Evolutionary conservation across 2,797 vertebrate genomes (phyloP).

Genomic region (Sebastes itinus): DNA sequence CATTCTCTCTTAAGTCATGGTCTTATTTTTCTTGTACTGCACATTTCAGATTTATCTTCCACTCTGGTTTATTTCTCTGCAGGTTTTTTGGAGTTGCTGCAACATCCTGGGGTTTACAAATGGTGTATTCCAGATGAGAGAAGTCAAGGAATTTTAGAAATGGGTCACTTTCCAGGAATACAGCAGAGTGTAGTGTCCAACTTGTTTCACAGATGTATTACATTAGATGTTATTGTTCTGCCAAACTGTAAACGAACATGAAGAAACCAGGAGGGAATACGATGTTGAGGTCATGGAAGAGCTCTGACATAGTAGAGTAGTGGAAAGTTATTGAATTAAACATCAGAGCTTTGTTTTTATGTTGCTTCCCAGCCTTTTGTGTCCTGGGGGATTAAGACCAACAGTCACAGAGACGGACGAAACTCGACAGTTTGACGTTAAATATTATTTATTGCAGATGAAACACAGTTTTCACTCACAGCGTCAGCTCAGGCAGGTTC

Average conservation of each 20-base stretch:
- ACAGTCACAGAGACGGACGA: not conserved
- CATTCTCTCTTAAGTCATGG: not conserved
- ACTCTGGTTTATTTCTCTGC: not conserved
- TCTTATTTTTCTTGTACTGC: not conserved
- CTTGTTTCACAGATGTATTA: conserved; percentile 27
- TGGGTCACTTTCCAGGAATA: conserved; percentile 36
- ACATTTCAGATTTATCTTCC: not conserved
- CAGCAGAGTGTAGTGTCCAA: conserved; percentile 4
- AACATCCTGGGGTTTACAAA: conserved; percentile 2
- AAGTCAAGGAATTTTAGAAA: conserved; percentile 19
- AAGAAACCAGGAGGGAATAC: not conserved
- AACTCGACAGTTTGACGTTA: conserved; percentile 33
- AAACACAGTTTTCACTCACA: conserved; percentile 53
- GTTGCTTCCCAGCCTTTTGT: not conserved
- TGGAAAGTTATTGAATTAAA: not conserved
- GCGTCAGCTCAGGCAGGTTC: conserved; percentile 28
- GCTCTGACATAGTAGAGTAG: not conserved
- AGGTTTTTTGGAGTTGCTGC: not conserved
- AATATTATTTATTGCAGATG: conserved; percentile 78
- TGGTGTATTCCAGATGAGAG: conserved; percentile 9
- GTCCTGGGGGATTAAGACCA: not conserved
- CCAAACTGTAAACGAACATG: not conserved
- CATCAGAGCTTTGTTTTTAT: not conserved
- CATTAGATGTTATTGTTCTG: not conserved
- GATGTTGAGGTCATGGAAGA: not conserved